Percentiles rank a stretch among this genome's conserved stretches.
Conservation (phyloP, 2,113 vertebrate species). For the Sitta europaea region DNA sequence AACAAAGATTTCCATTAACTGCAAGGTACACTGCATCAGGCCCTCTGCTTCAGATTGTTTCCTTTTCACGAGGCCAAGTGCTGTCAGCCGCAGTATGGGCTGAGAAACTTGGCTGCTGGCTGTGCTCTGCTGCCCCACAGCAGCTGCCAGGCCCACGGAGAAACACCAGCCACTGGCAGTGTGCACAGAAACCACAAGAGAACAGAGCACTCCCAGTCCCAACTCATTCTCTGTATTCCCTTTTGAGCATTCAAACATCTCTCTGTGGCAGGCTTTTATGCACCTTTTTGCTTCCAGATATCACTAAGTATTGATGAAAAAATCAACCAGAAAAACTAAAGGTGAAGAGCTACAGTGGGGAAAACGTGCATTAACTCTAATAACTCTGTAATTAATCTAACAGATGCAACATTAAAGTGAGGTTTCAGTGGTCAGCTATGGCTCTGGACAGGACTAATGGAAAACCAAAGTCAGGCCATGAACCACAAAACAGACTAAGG, state of each 20-base stretch:
- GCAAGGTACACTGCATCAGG: not conserved
- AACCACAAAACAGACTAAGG: not conserved
- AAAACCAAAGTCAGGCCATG: not conserved
- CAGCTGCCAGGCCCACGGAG: conserved; percentile 19
- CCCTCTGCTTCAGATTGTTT: not conserved
- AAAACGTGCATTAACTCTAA: not conserved
- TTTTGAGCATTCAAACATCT: not conserved
- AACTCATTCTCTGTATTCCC: not conserved
- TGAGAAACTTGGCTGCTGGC: not conserved
- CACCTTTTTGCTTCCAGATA: not conserved
- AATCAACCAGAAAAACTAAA: not conserved
- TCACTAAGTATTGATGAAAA: not conserved
- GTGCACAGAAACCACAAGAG: not conserved
- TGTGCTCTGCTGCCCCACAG: not conserved
- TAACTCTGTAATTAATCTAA: not conserved
- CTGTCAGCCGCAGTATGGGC: not conserved
- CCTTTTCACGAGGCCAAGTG: not conserved
- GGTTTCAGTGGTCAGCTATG: not conserved
- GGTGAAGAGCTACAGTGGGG: not conserved
- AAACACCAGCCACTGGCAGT: conserved; percentile 1
- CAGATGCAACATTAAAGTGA: not conserved
- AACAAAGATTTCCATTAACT: conserved; percentile 24
- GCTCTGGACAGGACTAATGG: not conserved
- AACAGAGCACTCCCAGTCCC: not conserved
- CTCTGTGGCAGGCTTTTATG: not conserved